A percentile compares a stretch with the other conserved stretches of the same genome.
These are phyloP conservation scores for Clarias gariepinus DNA, from an alignment of 2,113 vertebrate species.

Conservation along the genomic window DNA sequence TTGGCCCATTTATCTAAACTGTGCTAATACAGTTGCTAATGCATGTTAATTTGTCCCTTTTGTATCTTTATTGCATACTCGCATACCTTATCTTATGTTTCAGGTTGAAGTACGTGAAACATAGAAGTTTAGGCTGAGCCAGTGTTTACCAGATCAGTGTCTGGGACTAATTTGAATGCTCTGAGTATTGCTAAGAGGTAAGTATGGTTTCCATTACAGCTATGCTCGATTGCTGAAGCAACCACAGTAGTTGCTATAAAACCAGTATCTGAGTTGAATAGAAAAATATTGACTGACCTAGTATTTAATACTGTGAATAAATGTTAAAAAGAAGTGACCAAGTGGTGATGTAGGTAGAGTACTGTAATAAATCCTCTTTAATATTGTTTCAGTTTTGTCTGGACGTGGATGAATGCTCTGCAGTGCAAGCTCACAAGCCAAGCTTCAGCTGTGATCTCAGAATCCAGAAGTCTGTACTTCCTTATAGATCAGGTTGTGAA, in stretches of 20 bases:
- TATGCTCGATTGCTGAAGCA: neutral
- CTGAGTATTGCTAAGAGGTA: neutral
- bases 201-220: neutral
- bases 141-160: slow-evolving; percentile 8
- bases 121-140: neutral
- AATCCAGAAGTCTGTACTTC: neutral
- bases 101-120: slow-evolving; percentile 13
- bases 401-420: neutral
- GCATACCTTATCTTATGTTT: neutral
- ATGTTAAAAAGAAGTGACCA: neutral
- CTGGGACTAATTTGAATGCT: neutral
- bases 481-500: too few relatives aligned
- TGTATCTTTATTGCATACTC: neutral
- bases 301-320: neutral
- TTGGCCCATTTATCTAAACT: neutral
- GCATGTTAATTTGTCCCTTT: slow-evolving; percentile 18
- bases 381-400: slow-evolving; percentile 23
- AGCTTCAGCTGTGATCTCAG: neutral
- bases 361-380: neutral
- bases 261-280: too few relatives aligned
- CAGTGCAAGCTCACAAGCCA: neutral
- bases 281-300: too few relatives aligned
- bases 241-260: neutral
- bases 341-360: neutral
- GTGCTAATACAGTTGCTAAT: neutral